These are phyloP conservation scores for Neoitamus cyanurus DNA, from an alignment of 2,888 invertebrate species.

Conservation along the genomic window DNA sequence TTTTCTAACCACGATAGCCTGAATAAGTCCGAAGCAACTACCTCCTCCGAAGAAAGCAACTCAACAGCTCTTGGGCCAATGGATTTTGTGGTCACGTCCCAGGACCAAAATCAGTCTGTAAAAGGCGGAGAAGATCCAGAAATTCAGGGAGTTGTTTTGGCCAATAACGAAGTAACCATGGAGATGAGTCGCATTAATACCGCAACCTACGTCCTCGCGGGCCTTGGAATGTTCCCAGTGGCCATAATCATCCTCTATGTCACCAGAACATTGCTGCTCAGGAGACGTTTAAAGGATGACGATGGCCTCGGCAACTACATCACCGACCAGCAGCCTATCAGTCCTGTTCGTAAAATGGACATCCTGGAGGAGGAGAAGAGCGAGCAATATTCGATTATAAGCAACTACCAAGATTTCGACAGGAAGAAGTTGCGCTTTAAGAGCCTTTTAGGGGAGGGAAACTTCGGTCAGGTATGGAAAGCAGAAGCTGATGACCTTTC, in stretches of 20 bases:
- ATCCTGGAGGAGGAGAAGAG: slow-evolving; percentile 55
- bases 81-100: slow-evolving; percentile 6
- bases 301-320: slow-evolving; percentile 74
- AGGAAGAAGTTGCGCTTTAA: slow-evolving; percentile 80
- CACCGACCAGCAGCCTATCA: slow-evolving; percentile 69
- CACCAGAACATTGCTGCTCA: slow-evolving; percentile 69
- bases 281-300: slow-evolving; percentile 64
- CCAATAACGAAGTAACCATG: slow-evolving; percentile 69
- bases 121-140: slow-evolving; percentile 59
- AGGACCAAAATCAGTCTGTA: neutral
- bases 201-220: slow-evolving; percentile 72
- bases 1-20: neutral
- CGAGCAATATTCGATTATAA: slow-evolving; percentile 62
- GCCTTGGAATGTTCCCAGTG: slow-evolving; percentile 71
- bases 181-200: slow-evolving; percentile 72
- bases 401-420: slow-evolving; percentile 74
- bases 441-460: slow-evolving; percentile 84
- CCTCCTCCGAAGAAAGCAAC: neutral
- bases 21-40: neutral
- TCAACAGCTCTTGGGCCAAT: slow-evolving; percentile 13
- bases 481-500: slow-evolving; percentile 85
- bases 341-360: slow-evolving; percentile 64
- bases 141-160: slow-evolving; percentile 50
- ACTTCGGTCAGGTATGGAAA: slow-evolving; percentile 86
- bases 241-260: slow-evolving; percentile 71